phyloP scores from a whole-genome alignment of 2,888 invertebrate genomes.

The Dynastes tityus region DNA sequence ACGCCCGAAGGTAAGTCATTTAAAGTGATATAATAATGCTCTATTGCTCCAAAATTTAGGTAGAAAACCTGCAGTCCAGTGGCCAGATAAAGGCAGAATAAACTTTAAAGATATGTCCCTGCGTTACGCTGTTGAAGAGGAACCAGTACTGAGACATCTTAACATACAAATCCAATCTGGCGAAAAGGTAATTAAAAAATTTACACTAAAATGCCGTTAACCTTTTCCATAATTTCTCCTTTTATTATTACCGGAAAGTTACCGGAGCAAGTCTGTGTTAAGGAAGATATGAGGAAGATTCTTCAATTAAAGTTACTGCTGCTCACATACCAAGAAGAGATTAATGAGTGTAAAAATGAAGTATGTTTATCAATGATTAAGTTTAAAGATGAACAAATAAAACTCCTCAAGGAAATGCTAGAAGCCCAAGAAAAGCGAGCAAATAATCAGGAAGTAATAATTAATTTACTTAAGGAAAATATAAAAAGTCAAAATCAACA shows the following conservation, averaged over 20 bases:
- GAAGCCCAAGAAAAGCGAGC: neutral
- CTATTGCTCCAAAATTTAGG: constrained; percentile 62
- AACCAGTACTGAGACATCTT: constrained; percentile 82
- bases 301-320: neutral
- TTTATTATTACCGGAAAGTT: neutral
- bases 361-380: neutral
- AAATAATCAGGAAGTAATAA: neutral
- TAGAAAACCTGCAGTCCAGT: constrained; percentile 73
- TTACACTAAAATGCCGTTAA: neutral
- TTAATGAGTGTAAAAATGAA: neutral
- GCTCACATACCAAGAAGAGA: neutral
- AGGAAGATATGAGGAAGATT: neutral
- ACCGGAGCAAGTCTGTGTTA: neutral
- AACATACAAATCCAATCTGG: constrained; percentile 76
- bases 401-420: neutral
- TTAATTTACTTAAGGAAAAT: neutral
- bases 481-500: neutral
- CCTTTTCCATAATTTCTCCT: too few relatives aligned
- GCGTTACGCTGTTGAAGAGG: constrained; percentile 75
- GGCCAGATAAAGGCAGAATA: constrained; percentile 77
- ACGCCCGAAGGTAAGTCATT: constrained; percentile 62
- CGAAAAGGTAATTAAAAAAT: constrained; percentile 71
- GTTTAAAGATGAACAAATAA: neutral
- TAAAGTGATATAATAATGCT: too few relatives aligned
- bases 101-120: constrained; percentile 76